Conservation (phyloP, 53 echinoderm and acorn worm genomes). For the Actinopyga echinites region DNA sequence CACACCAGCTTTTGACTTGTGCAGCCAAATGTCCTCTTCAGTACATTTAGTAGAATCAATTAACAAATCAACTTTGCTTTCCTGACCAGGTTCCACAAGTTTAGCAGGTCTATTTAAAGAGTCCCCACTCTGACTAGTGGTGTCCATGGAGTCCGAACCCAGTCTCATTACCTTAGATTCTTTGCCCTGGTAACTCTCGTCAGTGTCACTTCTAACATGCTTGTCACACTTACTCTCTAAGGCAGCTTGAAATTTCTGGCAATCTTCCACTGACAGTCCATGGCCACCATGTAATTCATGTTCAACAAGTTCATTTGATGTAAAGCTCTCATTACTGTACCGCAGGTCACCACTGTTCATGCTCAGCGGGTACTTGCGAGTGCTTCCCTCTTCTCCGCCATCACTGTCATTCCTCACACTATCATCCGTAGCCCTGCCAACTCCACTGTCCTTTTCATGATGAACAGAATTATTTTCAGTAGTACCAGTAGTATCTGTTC, state of each 20-base stretch:
- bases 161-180: slow-evolving; percentile 98
- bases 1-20: slow-evolving; percentile 36
- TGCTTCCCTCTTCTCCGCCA: slow-evolving; percentile 73
- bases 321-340: slow-evolving; percentile 97
- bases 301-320: slow-evolving; percentile 80
- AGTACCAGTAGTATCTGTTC: slow-evolving; percentile 92
- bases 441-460: slow-evolving; percentile 98
- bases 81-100: slow-evolving; percentile 43
- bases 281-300: slow-evolving; percentile 62
- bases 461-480: slow-evolving; percentile 90
- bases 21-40: slow-evolving; percentile 27
- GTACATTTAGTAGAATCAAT: slow-evolving; percentile 1
- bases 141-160: slow-evolving; percentile 99
- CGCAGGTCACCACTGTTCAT: slow-evolving; percentile 87
- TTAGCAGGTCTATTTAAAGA: slow-evolving; percentile 73
- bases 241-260: slow-evolving; percentile 91
- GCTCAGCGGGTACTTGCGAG: slow-evolving; percentile 75
- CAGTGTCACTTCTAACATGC: slow-evolving; percentile 93
- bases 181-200: slow-evolving; percentile 93
- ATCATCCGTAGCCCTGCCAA: slow-evolving; percentile 93
- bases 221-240: slow-evolving; percentile 97
- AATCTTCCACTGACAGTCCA: slow-evolving; percentile 91
- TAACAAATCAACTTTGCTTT: slow-evolving; percentile 17
- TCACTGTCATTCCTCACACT: slow-evolving; percentile 88
- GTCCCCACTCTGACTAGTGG: slow-evolving; percentile 93